Percentiles rank a stretch among this genome's conserved stretches.
Conservation (phyloP, 23 tunicate genomes). For the Trididemnum clinides region DNA sequence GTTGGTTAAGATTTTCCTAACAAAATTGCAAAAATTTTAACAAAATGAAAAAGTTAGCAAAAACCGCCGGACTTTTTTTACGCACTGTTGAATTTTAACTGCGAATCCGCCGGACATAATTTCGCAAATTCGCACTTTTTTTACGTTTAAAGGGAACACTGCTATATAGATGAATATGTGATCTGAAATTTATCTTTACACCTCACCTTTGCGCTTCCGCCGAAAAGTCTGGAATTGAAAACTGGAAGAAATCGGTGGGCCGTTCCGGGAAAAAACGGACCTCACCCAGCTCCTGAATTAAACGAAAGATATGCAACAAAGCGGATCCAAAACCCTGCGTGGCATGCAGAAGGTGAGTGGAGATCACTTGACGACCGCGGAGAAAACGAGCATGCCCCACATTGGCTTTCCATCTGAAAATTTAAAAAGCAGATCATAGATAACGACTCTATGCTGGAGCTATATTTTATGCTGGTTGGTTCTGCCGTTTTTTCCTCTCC, state of each 20-base stretch:
- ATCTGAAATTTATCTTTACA: constrained; percentile 30
- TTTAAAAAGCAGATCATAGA: background rate
- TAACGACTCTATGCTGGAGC: too few species aligned
- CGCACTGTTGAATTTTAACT: too few species aligned
- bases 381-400: constrained; percentile 40
- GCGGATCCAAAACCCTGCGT: constrained; percentile 81
- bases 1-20: too few species aligned
- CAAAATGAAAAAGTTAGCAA: too few species aligned
- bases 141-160: too few species aligned
- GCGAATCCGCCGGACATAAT: too few species aligned
- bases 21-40: too few species aligned
- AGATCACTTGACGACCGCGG: constrained; percentile 27
- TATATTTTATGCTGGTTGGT: too few species aligned
- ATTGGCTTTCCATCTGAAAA: constrained; percentile 60
- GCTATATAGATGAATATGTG: too few species aligned
- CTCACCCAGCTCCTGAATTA: constrained; percentile 65
- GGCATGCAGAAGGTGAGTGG: constrained; percentile 45
- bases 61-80: too few species aligned
- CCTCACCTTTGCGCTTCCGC: constrained; percentile 62
- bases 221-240: constrained; percentile 45
- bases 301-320: constrained; percentile 67
- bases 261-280: constrained; percentile 58
- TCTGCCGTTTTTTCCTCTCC: too few species aligned
- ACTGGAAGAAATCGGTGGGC: constrained; percentile 17
- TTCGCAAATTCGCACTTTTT: too few species aligned